Percentiles rank a stretch among this genome's conserved stretches.
Conservation (phyloP, 2,797 vertebrate species). For the Pogoniulus pusillus region DNA sequence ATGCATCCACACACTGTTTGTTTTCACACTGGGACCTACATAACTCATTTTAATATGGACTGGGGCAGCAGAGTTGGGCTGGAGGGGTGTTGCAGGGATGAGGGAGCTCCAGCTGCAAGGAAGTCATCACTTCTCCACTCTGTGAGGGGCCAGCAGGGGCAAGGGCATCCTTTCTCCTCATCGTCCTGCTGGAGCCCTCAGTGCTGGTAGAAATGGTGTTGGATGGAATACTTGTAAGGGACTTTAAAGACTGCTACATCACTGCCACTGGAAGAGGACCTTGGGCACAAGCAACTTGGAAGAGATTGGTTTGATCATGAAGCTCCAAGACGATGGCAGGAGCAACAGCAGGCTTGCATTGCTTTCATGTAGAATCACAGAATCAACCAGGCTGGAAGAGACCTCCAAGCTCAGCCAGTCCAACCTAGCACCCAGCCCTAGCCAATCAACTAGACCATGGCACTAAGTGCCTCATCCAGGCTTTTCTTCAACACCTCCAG, state of each 20-base stretch:
- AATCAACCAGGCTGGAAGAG: too few relatives aligned
- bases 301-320: not conserved
- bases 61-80: not conserved
- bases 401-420: too few relatives aligned
- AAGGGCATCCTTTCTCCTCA: not conserved
- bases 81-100: not conserved
- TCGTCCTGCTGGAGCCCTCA: not conserved
- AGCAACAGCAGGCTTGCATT: too few relatives aligned
- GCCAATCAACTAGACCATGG: too few relatives aligned
- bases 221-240: not conserved
- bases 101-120: not conserved
- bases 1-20: conserved; percentile 5
- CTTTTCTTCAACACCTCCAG: too few relatives aligned
- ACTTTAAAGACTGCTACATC: not conserved
- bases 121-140: not conserved
- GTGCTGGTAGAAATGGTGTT: not conserved
- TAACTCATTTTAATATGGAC: not conserved
- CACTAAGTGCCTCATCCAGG: too few relatives aligned
- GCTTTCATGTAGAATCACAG: too few relatives aligned
- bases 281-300: not conserved
- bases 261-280: not conserved
- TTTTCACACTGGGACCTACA: not conserved
- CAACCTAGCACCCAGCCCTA: too few relatives aligned
- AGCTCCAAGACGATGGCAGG: not conserved
- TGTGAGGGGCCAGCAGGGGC: not conserved